A percentile compares a stretch with the other conserved stretches of the same genome.
Conservation (phyloP, 2,888 invertebrate species). For the Drosophila hamatofila region DNA sequence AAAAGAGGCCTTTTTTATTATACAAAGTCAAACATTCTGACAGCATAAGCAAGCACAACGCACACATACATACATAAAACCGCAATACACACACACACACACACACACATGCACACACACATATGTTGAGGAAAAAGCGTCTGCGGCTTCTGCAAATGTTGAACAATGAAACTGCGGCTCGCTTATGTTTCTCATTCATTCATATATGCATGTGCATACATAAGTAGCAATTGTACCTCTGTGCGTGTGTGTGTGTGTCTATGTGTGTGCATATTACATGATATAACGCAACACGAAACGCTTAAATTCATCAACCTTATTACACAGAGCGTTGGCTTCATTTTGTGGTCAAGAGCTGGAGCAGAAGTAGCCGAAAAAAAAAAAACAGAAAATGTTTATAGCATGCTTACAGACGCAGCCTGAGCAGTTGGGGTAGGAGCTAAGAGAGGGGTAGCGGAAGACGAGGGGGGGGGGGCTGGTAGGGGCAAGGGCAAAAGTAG, state of each 20-base stretch:
- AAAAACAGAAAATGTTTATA: conserved; percentile 16
- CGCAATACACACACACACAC: conserved; percentile 15
- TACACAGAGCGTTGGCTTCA: conserved; percentile 39
- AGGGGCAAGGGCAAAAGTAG: background rate
- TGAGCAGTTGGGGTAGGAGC: background rate
- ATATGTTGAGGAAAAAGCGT: conserved; percentile 33
- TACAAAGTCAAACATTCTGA: conserved; percentile 78
- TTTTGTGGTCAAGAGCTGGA: conserved; percentile 54
- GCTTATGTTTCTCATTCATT: conserved; percentile 78
- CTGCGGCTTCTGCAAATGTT: conserved; percentile 64
- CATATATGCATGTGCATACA: conserved; percentile 56
- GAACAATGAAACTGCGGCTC: conserved; percentile 64
- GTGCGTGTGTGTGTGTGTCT: conserved; percentile 19
- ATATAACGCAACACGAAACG: conserved; percentile 63
- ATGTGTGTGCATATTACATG: conserved; percentile 62
- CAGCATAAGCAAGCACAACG: conserved; percentile 56
- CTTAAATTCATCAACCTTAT: conserved; percentile 76
- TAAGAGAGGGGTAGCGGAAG: too few relatives aligned
- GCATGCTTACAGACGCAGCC: conserved; percentile 21
- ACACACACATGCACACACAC: conserved; percentile 9
- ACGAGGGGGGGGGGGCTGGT: background rate
- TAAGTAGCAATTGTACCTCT: conserved; percentile 46
- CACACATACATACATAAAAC: conserved; percentile 20
- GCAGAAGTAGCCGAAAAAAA: conserved; percentile 15
- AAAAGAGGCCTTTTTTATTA: conserved; percentile 81